These are phyloP conservation scores for Cyrtodaria siliqua DNA, from an alignment of 2,888 invertebrate genomes.

Conservation along the genomic window DNA sequence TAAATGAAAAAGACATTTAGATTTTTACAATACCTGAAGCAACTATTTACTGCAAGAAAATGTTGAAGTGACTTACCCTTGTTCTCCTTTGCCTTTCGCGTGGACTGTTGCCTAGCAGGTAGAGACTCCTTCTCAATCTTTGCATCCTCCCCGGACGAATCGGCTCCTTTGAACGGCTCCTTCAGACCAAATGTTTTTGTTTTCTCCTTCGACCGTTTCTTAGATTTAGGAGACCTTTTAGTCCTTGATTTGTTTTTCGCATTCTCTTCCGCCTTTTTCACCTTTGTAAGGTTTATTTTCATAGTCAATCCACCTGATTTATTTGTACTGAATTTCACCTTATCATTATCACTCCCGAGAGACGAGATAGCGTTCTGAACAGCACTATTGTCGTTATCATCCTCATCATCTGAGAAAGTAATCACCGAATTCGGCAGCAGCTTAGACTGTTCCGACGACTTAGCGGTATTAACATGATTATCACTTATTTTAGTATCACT, in stretches of 20 bases:
- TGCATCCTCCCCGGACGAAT: slow-evolving; percentile 51
- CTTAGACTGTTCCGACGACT: slow-evolving; percentile 3
- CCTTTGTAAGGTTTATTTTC: slow-evolving; percentile 64
- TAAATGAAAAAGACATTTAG: too few relatives aligned
- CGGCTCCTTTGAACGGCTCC: slow-evolving; percentile 10
- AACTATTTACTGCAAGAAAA: too few relatives aligned
- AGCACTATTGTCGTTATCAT: slow-evolving; percentile 58
- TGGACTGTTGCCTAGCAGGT: slow-evolving; percentile 71
- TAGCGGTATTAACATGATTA: too few relatives aligned
- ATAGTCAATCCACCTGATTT: slow-evolving; percentile 66
- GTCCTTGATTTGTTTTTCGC: slow-evolving; percentile 51
- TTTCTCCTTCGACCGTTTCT: slow-evolving; percentile 33
- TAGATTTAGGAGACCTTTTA: slow-evolving; percentile 43
- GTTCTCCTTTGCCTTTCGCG: slow-evolving; percentile 76
- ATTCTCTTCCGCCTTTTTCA: slow-evolving; percentile 58
- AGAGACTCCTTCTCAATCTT: slow-evolving; percentile 33
- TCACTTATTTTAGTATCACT: slow-evolving; percentile 1
- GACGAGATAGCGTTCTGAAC: slow-evolving; percentile 70
- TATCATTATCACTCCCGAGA: slow-evolving; percentile 70
- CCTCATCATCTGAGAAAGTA: slow-evolving; percentile 76
- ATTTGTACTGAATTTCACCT: slow-evolving; percentile 64
- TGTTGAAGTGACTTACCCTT: slow-evolving; percentile 61
- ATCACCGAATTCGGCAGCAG: slow-evolving; percentile 29
- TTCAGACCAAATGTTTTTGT: slow-evolving; percentile 40
- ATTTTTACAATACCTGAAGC: too few relatives aligned